Base-by-base conservation (phyloP, 2,888 invertebrate genomes). In the Mechanitis messenoides region DNA sequence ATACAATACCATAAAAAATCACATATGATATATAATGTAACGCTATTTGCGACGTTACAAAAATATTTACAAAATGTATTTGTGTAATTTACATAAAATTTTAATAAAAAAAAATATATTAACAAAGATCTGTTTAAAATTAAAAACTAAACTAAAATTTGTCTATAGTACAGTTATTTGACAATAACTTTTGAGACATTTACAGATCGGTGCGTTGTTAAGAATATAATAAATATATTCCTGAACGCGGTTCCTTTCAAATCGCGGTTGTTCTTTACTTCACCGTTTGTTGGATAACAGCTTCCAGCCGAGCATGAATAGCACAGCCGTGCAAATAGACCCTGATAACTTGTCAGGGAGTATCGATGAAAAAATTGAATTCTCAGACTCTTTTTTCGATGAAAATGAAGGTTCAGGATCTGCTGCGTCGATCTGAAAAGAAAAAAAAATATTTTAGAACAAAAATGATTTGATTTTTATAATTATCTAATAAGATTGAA, bases 251-350 rank as follows among this genome's bases (percentile, higher is more conserved):
- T 5, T 46, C 56, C 66, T 62, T 61, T 57, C 53, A 45, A 58
- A 55, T 55, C 62, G 50, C 33, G 38, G 42, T 42, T 12, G n/a
- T 3, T 31, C 53, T 33, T 56, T 33, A 56, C 67, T 89, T 92
- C 92, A 92, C 82, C 92, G 92, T 67, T 91, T 84, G 61, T 88
- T 91, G 3, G 86, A 80, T 67, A 93, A 87, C 54, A 93, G 79
- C 71, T 91, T 92, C 93, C 93, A 93, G 11, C 93, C 93, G 3
- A 93, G 85, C 78, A 93, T 86, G 74, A 93, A 90, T 60, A 93
- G 85, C 38, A 93, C 91, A 3, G 92, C 93, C 3, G 92, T 93
- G 83, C 92, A 92, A 59, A 92, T 87, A 2, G 92, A 91, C 1
- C 91, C 91, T 3, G 91, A 89, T 20, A 92, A 75, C 68, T 91